phyloP scores from a whole-genome alignment of 2,113 vertebrate genomes.

The Camelus dromedarius region DNA sequence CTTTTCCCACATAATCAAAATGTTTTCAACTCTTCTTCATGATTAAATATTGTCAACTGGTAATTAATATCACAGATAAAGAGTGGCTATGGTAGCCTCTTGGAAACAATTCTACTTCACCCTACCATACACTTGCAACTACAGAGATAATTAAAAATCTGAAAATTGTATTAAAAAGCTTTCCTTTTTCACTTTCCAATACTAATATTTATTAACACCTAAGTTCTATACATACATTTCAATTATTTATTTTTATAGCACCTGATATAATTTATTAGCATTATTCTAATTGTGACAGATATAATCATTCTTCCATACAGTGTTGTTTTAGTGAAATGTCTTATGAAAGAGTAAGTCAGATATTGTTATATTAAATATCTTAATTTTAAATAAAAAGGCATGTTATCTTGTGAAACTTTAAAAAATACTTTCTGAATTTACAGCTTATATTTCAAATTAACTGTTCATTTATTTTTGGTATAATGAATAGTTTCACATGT shows the following conservation, averaged over 20 bases:
- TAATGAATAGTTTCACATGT: not conserved
- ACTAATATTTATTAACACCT: not conserved
- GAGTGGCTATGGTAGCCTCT: not conserved
- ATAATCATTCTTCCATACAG: not conserved
- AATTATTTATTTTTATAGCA: not conserved
- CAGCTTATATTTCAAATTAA: not conserved
- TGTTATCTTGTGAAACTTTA: not conserved
- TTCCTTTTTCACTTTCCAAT: not conserved
- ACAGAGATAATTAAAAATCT: not conserved
- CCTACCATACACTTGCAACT: not conserved
- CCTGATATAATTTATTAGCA: not conserved
- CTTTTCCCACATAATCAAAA: not conserved
- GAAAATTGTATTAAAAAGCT: not conserved
- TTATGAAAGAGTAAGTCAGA: not conserved
- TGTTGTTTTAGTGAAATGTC: not conserved
- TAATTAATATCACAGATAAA: not conserved
- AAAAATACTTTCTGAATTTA: conserved; percentile 1
- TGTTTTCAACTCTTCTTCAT: not conserved
- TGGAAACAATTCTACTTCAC: not conserved
- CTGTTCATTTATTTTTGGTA: not conserved
- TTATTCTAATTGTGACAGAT: not conserved
- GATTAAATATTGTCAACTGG: not conserved
- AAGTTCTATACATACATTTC: not conserved
- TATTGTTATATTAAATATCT: not conserved
- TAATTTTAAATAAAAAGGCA: not conserved